Evolutionary conservation across 2,113 vertebrate genomes (phyloP).

Genomic region (Xyrauchen texanus): DNA sequence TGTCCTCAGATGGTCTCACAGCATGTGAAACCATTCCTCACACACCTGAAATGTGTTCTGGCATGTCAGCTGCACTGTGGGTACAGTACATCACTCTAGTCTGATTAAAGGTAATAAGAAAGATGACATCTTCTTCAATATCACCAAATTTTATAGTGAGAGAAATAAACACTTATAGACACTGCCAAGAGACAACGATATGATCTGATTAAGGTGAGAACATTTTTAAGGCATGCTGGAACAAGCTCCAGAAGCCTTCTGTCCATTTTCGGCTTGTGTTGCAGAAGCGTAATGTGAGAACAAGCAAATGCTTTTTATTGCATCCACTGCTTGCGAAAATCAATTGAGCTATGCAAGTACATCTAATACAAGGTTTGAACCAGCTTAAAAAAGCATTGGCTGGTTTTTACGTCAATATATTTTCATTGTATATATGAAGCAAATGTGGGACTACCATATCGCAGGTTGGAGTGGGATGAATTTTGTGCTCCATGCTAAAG

Average conservation of each 20-base stretch:
- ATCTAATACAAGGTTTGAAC: not conserved
- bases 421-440: not conserved
- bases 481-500: not conserved
- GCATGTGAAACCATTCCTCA: constrained; percentile 6
- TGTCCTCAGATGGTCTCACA: not conserved
- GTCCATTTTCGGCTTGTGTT: constrained; percentile 7
- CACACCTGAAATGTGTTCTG: constrained; percentile 10
- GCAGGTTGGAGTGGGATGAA: not conserved
- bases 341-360: constrained; percentile 1
- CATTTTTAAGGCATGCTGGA: not conserved
- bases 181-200: not conserved
- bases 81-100: not conserved
- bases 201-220: not conserved
- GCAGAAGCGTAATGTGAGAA: constrained; percentile 9
- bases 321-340: constrained; percentile 4
- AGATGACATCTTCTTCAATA: not conserved
- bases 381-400: not conserved
- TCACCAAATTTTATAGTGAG: not conserved
- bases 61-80: constrained; percentile 3
- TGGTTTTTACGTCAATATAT: constrained; percentile 10
- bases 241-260: constrained; percentile 12
- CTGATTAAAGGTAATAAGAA: constrained; percentile 15
- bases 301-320: constrained; percentile 18
- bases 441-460: not conserved
- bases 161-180: not conserved